phyloP scores from a whole-genome alignment of 2,888 invertebrate genomes.

The Homarus gammarus region DNA sequence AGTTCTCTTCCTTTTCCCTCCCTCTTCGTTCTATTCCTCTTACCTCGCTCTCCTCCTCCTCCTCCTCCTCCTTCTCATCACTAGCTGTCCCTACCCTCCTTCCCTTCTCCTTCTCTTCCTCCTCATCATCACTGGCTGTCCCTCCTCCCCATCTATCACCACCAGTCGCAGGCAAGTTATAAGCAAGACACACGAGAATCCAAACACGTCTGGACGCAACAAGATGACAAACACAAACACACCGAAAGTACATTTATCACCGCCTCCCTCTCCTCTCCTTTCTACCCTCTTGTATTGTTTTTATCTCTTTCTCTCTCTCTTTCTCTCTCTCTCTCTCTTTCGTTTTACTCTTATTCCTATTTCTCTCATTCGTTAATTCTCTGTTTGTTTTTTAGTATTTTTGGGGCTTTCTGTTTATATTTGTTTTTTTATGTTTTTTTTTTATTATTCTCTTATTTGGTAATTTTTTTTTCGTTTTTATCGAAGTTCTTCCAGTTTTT shows the following conservation, averaged over 20 bases:
- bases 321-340: slow-evolving; percentile 16
- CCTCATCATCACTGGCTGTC: background rate
- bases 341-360: slow-evolving; percentile 14
- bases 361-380: slow-evolving; percentile 13
- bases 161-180: slow-evolving; percentile 26
- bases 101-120: background rate
- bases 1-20: background rate
- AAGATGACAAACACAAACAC: slow-evolving; percentile 46
- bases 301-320: slow-evolving; percentile 25
- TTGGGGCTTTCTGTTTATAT: too few species aligned
- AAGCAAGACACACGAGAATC: slow-evolving; percentile 55
- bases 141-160: slow-evolving; percentile 22
- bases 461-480: too few species aligned
- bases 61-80: background rate
- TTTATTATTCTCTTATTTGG: too few species aligned
- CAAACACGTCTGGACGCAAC: slow-evolving; percentile 27
- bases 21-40: slow-evolving; percentile 1
- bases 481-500: too few species aligned
- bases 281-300: background rate
- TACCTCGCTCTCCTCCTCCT: background rate
- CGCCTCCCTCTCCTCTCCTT: background rate
- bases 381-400: background rate
- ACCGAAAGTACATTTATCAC: slow-evolving; percentile 26
- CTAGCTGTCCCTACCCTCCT: background rate
- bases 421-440: too few species aligned